These are phyloP conservation scores for Polypedilum pembai DNA, from an alignment of 1,140 invertebrate genomes.

Conservation along the genomic window DNA sequence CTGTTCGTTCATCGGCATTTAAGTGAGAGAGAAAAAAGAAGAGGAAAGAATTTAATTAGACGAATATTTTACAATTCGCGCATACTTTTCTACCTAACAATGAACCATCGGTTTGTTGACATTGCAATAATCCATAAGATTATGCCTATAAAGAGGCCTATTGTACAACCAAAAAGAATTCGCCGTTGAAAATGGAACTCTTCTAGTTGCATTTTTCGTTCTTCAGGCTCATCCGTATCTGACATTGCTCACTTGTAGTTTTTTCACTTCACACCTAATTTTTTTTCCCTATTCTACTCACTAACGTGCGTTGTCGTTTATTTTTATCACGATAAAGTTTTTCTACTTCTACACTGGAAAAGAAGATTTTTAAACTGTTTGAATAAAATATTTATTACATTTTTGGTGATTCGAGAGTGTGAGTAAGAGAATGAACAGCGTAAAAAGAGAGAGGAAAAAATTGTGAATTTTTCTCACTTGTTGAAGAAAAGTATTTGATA, in stretches of 20 bases:
- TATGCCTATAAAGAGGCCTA: slow-evolving; percentile 56
- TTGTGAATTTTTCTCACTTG: too few relatives aligned
- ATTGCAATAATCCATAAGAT: slow-evolving; percentile 68
- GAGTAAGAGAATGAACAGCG: too few relatives aligned
- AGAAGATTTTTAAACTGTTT: too few relatives aligned
- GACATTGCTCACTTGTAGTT: background rate
- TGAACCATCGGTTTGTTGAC: slow-evolving; percentile 66
- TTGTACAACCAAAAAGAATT: slow-evolving; percentile 59
- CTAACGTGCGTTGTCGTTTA: background rate
- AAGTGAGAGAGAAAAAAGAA: too few relatives aligned
- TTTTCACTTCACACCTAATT: background rate
- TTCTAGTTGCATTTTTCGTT: slow-evolving; percentile 48
- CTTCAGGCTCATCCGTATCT: slow-evolving; percentile 44
- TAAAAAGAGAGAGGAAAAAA: too few relatives aligned
- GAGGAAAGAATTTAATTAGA: too few relatives aligned
- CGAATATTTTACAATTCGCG: too few relatives aligned
- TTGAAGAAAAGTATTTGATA: too few relatives aligned
- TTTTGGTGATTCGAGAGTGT: too few relatives aligned
- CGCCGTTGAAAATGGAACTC: slow-evolving; percentile 61
- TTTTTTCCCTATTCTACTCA: background rate
- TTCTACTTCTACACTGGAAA: background rate
- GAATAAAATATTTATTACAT: too few relatives aligned
- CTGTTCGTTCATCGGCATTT: too few relatives aligned
- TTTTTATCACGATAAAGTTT: slow-evolving; percentile 13
- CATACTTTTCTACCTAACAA: slow-evolving; percentile 44